These are phyloP conservation scores for Taurulus bubalis DNA, from an alignment of 2,113 vertebrate species.

Conservation along the genomic window DNA sequence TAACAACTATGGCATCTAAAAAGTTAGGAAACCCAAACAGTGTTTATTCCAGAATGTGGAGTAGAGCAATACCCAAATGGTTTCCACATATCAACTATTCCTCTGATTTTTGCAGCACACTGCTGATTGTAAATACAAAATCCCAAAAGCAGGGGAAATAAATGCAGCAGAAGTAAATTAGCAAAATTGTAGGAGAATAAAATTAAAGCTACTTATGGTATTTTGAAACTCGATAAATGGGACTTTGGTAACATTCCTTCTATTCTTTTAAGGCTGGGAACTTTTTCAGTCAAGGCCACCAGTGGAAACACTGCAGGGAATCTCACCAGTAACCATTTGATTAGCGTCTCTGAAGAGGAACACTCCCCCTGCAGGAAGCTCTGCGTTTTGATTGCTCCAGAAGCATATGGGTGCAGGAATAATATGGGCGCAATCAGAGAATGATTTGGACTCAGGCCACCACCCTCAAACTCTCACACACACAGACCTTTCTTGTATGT, in stretches of 20 bases:
- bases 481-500: neutral
- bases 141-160: neutral
- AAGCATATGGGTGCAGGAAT: neutral
- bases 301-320: slow-evolving; percentile 12
- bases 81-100: slow-evolving; percentile 18
- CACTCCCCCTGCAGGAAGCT: slow-evolving; percentile 3
- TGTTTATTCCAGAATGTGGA: slow-evolving; percentile 22
- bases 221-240: neutral
- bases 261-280: neutral
- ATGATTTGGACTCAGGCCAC: slow-evolving; percentile 16
- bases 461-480: neutral
- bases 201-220: neutral
- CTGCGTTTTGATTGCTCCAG: slow-evolving; percentile 44
- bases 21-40: neutral
- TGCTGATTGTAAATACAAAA: slow-evolving; percentile 32
- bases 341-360: slow-evolving; percentile 25
- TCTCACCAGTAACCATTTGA: slow-evolving; percentile 47
- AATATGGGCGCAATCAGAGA: slow-evolving; percentile 62
- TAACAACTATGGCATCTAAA: slow-evolving; percentile 12
- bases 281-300: slow-evolving; percentile 19
- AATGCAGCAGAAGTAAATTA: slow-evolving; percentile 7
- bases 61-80: slow-evolving; percentile 37
- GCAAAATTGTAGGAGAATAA: neutral
- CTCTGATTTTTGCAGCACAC: neutral
- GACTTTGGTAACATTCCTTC: neutral